These are phyloP conservation scores for Stenotaenia linearis DNA, from an alignment of 2,888 invertebrate genomes.

Conservation along the genomic window DNA sequence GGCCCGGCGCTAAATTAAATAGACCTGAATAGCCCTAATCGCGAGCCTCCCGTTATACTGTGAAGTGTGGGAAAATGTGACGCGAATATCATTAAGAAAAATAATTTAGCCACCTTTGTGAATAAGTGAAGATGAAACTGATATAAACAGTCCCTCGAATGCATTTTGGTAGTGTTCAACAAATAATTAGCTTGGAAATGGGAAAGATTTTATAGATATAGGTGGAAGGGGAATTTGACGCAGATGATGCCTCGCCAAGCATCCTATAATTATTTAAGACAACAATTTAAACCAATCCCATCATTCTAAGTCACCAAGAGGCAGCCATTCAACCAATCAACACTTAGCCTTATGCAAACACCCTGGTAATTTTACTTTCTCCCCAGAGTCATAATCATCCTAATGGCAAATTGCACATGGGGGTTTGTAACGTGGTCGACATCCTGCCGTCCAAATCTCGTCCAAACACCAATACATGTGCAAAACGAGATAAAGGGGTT, in stretches of 20 bases:
- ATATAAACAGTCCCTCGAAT: not conserved
- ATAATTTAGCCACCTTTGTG: not conserved
- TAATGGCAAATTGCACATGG: constrained; percentile 13
- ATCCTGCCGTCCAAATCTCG: constrained; percentile 4
- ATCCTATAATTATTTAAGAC: constrained; percentile 20
- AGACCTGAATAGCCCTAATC: too few species aligned
- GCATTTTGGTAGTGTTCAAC: not conserved
- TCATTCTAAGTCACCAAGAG: not conserved
- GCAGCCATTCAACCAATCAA: constrained; percentile 23
- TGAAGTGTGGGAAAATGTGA: not conserved
- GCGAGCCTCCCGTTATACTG: too few species aligned
- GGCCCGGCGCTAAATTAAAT: too few species aligned
- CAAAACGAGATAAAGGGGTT: constrained; percentile 16
- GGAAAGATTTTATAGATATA: constrained; percentile 6
- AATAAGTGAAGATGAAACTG: not conserved
- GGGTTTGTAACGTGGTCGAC: constrained; percentile 15
- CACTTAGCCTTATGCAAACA: constrained; percentile 17
- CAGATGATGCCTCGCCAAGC: not conserved
- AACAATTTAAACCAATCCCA: constrained; percentile 26
- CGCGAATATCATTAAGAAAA: not conserved
- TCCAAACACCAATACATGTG: constrained; percentile 14
- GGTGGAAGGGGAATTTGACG: not conserved
- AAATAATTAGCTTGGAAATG: not conserved
- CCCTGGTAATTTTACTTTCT: not conserved
- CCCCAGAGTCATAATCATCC: constrained; percentile 16